Conservation (phyloP, 2,797 vertebrate species). For the Myotis daubentonii region DNA sequence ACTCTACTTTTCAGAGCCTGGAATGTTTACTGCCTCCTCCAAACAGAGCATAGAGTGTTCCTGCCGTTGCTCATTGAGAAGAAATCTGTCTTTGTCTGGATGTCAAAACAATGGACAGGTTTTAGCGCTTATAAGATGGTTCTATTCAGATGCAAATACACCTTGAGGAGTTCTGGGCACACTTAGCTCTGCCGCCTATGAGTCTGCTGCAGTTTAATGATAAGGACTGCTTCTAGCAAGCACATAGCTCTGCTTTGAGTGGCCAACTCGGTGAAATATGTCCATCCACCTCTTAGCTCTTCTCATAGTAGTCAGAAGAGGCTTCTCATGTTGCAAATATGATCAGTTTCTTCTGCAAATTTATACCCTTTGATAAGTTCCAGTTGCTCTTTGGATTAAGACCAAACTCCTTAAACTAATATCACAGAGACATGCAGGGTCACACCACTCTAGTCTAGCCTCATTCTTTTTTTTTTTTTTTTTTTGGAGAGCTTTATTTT, state of each 20-base stretch:
- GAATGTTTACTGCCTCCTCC: constrained; percentile 30
- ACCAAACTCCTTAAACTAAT: neutral
- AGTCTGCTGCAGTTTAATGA: neutral
- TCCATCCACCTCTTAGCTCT: neutral
- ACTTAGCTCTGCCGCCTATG: neutral
- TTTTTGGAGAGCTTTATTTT: too few relatives aligned
- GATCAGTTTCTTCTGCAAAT: neutral
- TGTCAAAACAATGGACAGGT: constrained; percentile 48
- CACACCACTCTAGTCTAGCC: neutral
- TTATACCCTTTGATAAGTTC: neutral
- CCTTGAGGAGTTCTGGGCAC: neutral
- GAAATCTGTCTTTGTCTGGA: constrained; percentile 33
- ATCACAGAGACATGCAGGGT: neutral
- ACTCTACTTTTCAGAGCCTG: neutral
- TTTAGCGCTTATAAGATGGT: neutral
- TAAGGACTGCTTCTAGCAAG: neutral
- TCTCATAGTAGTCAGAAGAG: neutral
- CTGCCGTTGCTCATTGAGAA: constrained; percentile 15
- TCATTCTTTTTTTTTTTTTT: too few relatives aligned
- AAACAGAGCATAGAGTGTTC: constrained; percentile 22
- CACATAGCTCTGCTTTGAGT: neutral
- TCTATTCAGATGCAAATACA: constrained; percentile 19
- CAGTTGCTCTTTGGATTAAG: constrained; percentile 20
- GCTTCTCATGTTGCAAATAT: neutral
- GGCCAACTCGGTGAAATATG: neutral